A percentile compares a stretch with the other conserved stretches of the same genome.
These are phyloP conservation scores for Penaeus vannamei DNA, from an alignment of 1,140 invertebrate species.

Conservation along the genomic window DNA sequence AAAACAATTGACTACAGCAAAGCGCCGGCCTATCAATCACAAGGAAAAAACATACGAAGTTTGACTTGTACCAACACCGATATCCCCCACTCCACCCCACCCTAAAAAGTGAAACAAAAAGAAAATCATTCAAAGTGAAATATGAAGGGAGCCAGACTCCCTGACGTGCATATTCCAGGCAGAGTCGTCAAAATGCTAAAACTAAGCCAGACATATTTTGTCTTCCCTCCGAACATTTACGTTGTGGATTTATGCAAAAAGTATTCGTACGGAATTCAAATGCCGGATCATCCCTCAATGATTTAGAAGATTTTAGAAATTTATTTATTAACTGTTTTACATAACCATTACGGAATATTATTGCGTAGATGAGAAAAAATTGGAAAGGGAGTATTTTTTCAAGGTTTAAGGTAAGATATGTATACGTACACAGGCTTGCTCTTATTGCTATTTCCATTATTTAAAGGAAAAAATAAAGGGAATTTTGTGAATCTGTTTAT, in stretches of 20 bases:
- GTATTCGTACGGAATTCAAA: conserved; percentile 29
- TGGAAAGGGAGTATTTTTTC: neutral
- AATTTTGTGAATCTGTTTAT: too few species aligned
- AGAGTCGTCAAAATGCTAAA: conserved; percentile 31
- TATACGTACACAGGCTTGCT: too few species aligned
- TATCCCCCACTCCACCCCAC: too few species aligned
- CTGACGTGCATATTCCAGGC: neutral
- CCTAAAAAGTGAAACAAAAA: too few species aligned
- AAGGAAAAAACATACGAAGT: too few species aligned
- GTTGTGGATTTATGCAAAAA: conserved; percentile 12
- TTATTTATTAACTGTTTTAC: conserved; percentile 34
- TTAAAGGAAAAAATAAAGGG: too few species aligned
- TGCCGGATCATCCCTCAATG: conserved; percentile 31
- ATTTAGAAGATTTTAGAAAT: conserved; percentile 24
- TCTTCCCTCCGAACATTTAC: conserved; percentile 16
- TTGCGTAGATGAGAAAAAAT: neutral
- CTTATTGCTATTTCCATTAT: too few species aligned
- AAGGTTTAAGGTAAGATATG: neutral
- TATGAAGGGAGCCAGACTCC: neutral
- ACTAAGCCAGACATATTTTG: conserved; percentile 25
- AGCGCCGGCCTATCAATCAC: too few species aligned
- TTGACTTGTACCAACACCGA: too few species aligned
- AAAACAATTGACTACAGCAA: too few species aligned
- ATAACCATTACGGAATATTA: conserved; percentile 8
- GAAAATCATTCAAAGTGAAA: too few species aligned